A percentile compares a stretch with the other conserved stretches of the same genome.
These are phyloP conservation scores for Melitaea cinxia DNA, from an alignment of 1,140 invertebrate species.

Conservation along the genomic window DNA sequence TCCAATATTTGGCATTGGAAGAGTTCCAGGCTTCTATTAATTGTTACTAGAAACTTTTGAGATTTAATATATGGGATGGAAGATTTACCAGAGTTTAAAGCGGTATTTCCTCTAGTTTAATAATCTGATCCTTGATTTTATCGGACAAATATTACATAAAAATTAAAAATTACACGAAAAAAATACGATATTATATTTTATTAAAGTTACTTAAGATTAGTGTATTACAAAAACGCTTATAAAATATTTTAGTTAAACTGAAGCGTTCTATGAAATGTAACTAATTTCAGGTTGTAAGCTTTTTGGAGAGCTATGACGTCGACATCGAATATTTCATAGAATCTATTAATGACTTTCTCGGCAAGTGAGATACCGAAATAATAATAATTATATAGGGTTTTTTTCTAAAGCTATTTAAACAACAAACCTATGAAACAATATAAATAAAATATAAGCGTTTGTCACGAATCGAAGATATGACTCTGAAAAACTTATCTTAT, in stretches of 20 bases:
- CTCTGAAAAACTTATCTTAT: too few species aligned
- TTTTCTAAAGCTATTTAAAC: too few species aligned
- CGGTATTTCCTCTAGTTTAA: constrained; percentile 50
- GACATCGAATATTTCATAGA: constrained; percentile 65
- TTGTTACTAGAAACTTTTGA: constrained; percentile 51
- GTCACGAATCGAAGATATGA: too few species aligned
- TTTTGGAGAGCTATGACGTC: constrained; percentile 63
- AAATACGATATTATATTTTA: too few species aligned
- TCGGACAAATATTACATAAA: not conserved
- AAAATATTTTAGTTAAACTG: too few species aligned
- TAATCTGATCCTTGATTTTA: too few species aligned
- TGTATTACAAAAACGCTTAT: not conserved
- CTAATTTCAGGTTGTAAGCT: constrained; percentile 56
- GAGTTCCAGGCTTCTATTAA: constrained; percentile 50
- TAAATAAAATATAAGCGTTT: too few species aligned
- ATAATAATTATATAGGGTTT: too few species aligned
- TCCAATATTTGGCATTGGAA: constrained; percentile 60
- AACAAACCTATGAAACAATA: too few species aligned
- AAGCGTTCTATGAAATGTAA: not conserved
- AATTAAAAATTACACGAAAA: not conserved
- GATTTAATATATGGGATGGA: constrained; percentile 64
- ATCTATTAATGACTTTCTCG: constrained; percentile 46
- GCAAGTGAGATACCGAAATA: constrained; percentile 44
- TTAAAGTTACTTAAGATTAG: too few species aligned
- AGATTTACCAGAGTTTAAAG: constrained; percentile 64